phyloP scores from a whole-genome alignment of 2,797 vertebrate genomes.

The Sparus aurata region DNA sequence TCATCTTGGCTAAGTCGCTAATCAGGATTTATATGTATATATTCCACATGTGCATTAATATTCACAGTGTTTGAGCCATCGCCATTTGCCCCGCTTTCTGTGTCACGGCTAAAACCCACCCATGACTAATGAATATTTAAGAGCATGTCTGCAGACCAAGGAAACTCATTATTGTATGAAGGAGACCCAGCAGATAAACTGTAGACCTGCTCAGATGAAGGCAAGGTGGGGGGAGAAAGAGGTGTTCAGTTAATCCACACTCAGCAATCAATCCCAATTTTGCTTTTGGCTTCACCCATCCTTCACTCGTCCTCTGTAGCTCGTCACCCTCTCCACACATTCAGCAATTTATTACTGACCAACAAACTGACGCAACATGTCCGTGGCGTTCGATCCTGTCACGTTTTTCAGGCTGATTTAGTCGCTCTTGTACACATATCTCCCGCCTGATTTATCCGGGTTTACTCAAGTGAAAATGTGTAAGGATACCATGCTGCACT shows the following conservation, averaged over 20 bases:
- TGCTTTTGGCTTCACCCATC: constrained; percentile 61
- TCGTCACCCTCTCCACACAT: constrained; percentile 52
- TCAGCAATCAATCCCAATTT: constrained; percentile 77
- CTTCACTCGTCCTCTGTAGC: constrained; percentile 60
- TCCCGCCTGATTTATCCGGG: constrained; percentile 64
- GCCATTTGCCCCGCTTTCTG: constrained; percentile 72
- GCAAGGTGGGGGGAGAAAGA: constrained; percentile 18
- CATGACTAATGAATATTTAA: constrained; percentile 84
- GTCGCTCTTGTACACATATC: constrained; percentile 57
- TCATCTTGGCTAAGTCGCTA: constrained; percentile 52
- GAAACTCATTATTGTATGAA: constrained; percentile 81
- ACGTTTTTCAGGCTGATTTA: constrained; percentile 56
- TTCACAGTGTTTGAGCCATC: constrained; percentile 71
- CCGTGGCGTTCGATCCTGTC: constrained; percentile 48
- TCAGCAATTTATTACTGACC: constrained; percentile 63
- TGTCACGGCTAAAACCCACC: constrained; percentile 77
- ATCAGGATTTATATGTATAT: constrained; percentile 72
- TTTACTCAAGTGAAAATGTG: constrained; percentile 61
- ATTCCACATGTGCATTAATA: constrained; percentile 78
- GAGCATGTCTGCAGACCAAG: constrained; percentile 78
- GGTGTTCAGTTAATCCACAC: constrained; percentile 74
- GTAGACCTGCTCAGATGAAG: constrained; percentile 60
- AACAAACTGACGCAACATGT: constrained; percentile 54
- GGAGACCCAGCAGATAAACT: constrained; percentile 75
- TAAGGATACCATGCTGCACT: constrained; percentile 53